These are phyloP conservation scores for Drosophila lacicola DNA, from an alignment of 2,888 invertebrate genomes.

Conservation along the genomic window DNA sequence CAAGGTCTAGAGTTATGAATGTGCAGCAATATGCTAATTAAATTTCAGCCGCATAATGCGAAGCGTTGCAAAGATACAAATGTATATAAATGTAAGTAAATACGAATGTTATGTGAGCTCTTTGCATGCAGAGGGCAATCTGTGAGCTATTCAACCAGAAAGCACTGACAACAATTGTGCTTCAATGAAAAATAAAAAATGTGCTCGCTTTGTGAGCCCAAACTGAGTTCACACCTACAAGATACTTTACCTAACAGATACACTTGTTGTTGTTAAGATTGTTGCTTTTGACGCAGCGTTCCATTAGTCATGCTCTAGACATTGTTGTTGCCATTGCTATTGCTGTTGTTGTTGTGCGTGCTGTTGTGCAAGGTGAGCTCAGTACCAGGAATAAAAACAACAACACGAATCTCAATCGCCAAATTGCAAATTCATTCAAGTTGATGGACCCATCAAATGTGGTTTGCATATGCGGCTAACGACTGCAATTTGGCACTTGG, in stretches of 20 bases:
- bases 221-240: constrained; percentile 59
- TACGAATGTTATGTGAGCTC: constrained; percentile 1
- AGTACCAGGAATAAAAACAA: constrained; percentile 6
- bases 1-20: constrained; percentile 44
- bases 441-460: constrained; percentile 57
- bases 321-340: not conserved
- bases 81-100: constrained; percentile 7
- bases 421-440: constrained; percentile 59
- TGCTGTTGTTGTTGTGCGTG: constrained; percentile 16
- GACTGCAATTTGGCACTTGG: constrained; percentile 59
- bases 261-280: constrained; percentile 19
- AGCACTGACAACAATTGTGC: constrained; percentile 36
- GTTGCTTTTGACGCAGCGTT: constrained; percentile 38
- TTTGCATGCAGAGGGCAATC: constrained; percentile 6
- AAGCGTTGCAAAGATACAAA: constrained; percentile 1
- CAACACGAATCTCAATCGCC: constrained; percentile 25
- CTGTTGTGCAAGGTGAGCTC: constrained; percentile 20
- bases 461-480: constrained; percentile 54
- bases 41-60: constrained; percentile 35
- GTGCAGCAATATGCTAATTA: constrained; percentile 52
- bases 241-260: constrained; percentile 44
- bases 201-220: constrained; percentile 24
- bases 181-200: constrained; percentile 22
- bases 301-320: constrained; percentile 58
- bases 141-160: constrained; percentile 25